Evolutionary conservation across 2,888 invertebrate genomes (phyloP), one percentile per base, ranked within the genome.

Genomic region (Ornithoptera priamus): DNA sequence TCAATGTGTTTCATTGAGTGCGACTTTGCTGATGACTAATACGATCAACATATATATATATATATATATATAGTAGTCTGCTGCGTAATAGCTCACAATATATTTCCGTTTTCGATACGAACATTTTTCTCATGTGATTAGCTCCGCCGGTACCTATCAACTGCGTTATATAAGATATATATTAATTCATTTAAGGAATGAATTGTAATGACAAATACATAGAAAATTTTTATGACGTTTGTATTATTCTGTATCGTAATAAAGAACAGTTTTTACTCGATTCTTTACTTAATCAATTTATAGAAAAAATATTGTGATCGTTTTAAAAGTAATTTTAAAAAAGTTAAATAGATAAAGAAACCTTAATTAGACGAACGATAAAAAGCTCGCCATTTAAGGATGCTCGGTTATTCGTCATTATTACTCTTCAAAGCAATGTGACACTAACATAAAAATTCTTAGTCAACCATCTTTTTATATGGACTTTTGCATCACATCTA

Each of bases 91-190:
- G 36, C 53, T 65, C 39, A 65, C 42, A 65, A 65, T 58, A 65
- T 59, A 8, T 70, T 64, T 67, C 75, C 73, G 74, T 72, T 75
- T 69, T 69, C 68, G 67, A 71, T 68, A 68, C 70, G 20, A 75
- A 77, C 80, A 83, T 82, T 73, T 81, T 81, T 83, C 81, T 76
- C 82, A 81, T 77, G 72, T 81, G 76, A 77, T 57, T 71, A 67
- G 73, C 66, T 65, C 72, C 75, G 72, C 72, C 59, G 18, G 68
- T 65, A 70, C 75, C 71, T 58, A 58, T 73, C 72, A 72, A 66
- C 60, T 71, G 70, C 72, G 73, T 61, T 20, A 20, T 70, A 63
- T 70, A 63, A 70, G 66, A 62, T 70, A 58, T 63, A 22, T 67
- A 62, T 24, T 36, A 60, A 56, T 8, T 36, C n/a, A 50, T 65